Conservation (phyloP, 2,797 vertebrate species). For the Apogon hyalosoma region DNA sequence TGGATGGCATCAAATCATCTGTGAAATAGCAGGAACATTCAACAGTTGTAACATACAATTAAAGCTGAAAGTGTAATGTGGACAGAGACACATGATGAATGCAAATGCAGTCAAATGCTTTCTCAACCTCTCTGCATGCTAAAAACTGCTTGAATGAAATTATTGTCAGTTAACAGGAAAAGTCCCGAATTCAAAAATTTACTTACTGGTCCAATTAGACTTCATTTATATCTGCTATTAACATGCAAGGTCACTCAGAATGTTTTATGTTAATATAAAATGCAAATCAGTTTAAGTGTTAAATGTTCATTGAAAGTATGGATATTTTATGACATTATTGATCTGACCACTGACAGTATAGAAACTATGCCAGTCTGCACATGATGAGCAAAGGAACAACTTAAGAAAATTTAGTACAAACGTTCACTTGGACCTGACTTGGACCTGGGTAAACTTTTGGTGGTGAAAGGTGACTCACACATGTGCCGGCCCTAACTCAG, state of each 20-base stretch:
- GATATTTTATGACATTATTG: too few species aligned
- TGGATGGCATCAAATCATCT: constrained; percentile 1
- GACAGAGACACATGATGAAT: constrained; percentile 11
- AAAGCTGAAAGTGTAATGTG: not conserved
- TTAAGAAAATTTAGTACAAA: too few species aligned
- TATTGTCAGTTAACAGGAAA: not conserved
- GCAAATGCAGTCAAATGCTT: constrained; percentile 15
- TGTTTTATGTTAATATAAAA: not conserved
- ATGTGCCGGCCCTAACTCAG: too few species aligned
- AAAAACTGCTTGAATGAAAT: not conserved
- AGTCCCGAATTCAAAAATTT: constrained; percentile 4
- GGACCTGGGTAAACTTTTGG: too few species aligned
- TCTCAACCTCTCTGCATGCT: not conserved
- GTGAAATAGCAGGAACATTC: not conserved
- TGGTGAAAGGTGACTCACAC: too few species aligned
- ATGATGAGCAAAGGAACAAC: too few species aligned
- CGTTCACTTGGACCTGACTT: too few species aligned
- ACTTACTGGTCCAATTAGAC: not conserved
- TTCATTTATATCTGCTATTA: constrained; percentile 7
- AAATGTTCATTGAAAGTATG: too few species aligned
- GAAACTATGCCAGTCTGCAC: too few species aligned
- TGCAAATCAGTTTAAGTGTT: too few species aligned
- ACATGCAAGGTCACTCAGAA: not conserved
- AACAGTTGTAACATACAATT: not conserved
- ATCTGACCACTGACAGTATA: too few species aligned